Percentiles rank a stretch among this genome's conserved stretches.
Conservation (phyloP, 2,113 vertebrate species). For the Oreotragus oreotragus region DNA sequence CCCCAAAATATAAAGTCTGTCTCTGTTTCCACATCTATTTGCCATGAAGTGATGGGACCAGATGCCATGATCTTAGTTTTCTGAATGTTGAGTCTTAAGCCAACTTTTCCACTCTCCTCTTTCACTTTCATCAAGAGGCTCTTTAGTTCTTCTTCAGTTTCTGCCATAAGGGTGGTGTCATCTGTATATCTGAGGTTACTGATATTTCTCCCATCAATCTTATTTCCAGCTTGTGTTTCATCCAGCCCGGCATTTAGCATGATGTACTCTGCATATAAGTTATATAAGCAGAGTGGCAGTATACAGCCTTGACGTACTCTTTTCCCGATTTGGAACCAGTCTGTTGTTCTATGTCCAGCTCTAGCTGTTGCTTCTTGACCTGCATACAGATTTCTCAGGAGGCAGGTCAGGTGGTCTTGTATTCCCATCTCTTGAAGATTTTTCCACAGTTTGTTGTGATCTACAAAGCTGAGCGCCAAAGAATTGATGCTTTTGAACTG, state of each 20-base stretch:
- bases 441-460: not conserved
- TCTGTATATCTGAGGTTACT: not conserved
- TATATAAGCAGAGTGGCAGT: not conserved
- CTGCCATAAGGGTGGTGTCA: not conserved
- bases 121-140: not conserved
- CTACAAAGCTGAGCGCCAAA: not conserved
- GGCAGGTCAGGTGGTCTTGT: not conserved
- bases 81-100: not conserved
- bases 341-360: not conserved
- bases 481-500: too few relatives aligned
- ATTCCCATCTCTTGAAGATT: not conserved
- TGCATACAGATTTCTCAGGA: not conserved
- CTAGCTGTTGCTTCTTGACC: not conserved
- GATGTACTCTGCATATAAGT: not conserved
- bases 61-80: not conserved
- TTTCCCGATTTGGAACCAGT: not conserved
- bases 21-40: not conserved
- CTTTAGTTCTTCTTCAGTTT: not conserved
- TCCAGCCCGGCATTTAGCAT: accelerated
- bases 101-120: not conserved
- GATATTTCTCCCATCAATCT: accelerated
- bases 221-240: not conserved
- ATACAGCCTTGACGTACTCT: not conserved
- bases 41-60: not conserved
- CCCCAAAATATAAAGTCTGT: accelerated